These are phyloP conservation scores for Malurus cyaneus DNA, from an alignment of 2,113 vertebrate species.

Conservation along the genomic window DNA sequence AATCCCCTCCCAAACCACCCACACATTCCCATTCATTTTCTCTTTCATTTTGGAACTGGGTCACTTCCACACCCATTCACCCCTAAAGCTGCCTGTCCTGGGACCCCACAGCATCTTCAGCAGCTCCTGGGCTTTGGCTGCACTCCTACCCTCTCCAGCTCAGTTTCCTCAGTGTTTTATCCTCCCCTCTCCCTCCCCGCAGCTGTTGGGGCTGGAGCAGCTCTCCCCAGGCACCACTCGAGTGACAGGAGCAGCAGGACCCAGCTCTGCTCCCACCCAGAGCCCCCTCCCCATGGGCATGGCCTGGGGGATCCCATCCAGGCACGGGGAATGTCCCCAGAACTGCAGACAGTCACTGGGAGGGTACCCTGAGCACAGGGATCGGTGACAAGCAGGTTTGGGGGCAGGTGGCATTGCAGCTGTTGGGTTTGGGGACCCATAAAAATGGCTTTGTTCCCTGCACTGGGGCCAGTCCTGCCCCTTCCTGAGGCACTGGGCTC, in stretches of 20 bases:
- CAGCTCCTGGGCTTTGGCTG: not conserved
- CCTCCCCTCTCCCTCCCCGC: not conserved
- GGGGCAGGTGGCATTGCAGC: not conserved
- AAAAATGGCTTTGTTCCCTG: not conserved
- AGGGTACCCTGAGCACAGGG: rapidly evolving
- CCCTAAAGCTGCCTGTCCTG: not conserved
- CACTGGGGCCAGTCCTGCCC: not conserved
- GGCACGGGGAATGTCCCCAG: not conserved
- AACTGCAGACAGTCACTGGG: not conserved
- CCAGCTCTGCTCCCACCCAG: not conserved
- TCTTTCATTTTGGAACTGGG: not conserved
- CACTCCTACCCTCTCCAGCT: not conserved
- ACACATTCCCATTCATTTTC: not conserved
- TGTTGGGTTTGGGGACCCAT: not conserved
- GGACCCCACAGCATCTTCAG: not conserved
- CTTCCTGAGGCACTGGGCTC: not conserved
- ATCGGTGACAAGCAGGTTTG: not conserved
- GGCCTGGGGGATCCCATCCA: not conserved
- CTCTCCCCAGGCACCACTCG: not conserved
- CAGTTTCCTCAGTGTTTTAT: not conserved
- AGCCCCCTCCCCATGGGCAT: not conserved
- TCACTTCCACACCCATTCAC: not conserved
- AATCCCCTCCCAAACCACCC: not conserved
- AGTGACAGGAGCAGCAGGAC: rapidly evolving
- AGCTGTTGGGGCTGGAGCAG: not conserved